These are phyloP conservation scores for Eurystomus glaucurus DNA, from an alignment of 2,797 vertebrate genomes.

Conservation along the genomic window DNA sequence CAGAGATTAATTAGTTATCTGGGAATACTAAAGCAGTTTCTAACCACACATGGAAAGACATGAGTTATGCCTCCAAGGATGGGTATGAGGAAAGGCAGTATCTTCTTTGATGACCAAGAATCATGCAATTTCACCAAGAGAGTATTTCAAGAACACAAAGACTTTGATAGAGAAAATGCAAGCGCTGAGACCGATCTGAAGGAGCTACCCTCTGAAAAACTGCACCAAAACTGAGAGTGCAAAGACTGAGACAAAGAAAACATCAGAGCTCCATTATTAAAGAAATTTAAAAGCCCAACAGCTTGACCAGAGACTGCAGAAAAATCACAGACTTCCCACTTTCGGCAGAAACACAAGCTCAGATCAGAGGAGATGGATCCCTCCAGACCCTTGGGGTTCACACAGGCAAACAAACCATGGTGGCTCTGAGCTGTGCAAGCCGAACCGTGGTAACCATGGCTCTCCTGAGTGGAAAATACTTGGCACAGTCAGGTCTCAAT, in stretches of 20 bases:
- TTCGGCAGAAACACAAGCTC: neutral
- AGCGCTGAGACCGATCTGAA: neutral
- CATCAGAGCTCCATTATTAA: neutral
- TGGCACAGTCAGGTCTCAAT: neutral
- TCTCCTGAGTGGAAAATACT: neutral
- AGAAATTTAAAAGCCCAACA: neutral
- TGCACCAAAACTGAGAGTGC: neutral
- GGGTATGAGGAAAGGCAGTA: neutral
- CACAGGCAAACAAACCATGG: neutral
- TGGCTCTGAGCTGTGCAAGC: neutral
- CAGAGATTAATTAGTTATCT: conserved; percentile 57
- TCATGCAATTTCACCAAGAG: neutral
- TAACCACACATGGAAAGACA: conserved; percentile 6
- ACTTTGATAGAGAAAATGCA: neutral
- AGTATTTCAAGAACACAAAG: neutral
- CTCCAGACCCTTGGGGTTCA: rapidly evolving
- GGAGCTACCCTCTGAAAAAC: neutral
- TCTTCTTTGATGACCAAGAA: conserved; percentile 5
- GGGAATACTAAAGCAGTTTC: conserved; percentile 35
- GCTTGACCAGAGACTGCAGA: neutral
- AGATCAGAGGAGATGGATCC: neutral
- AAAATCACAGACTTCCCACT: neutral
- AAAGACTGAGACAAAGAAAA: neutral
- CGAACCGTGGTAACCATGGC: rapidly evolving
- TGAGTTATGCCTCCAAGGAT: neutral